Base-by-base conservation (phyloP, 2,888 invertebrate species). In the Octonoba sinensis region DNA sequence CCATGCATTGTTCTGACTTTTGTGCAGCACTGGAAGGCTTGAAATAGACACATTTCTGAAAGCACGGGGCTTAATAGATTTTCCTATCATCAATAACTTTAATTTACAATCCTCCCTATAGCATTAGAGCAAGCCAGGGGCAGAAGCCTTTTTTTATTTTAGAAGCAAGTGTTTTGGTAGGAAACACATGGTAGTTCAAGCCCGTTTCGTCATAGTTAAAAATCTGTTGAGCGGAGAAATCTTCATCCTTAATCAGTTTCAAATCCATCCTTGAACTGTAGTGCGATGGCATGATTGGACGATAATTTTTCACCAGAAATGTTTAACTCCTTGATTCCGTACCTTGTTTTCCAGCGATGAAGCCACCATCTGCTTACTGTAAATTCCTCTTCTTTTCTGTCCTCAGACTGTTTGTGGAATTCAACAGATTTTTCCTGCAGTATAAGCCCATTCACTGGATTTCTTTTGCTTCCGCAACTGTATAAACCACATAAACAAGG, bases 1-100 rank as follows among this genome's bases (percentile, higher is more conserved):
- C n/a, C n/a, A n/a, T n/a, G n/a, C n/a, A n/a, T n/a, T n/a, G n/a
- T n/a, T n/a, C n/a, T n/a, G n/a, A n/a, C 15, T 47, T 47, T 47
- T 47, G 47, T 47, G 15, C 47, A 47, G 47, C 15, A 47, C 47
- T 47, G 47, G 47, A 11, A 47, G 47, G 47, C 11, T 47, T 12
- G 15, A 15, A 47, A 47, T 47, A 47, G 47, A 47, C 11, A 15
- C 11, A 47, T 47, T 47, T 12, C 15, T 47, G 11, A 47, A n/a
- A n/a, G n/a, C n/a, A 11, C 47, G 47, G 11, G 47, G 47, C 47
- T 47, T 47, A 11, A 47, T 47, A 47, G 47, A 47, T 47, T 47
- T 47, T 47, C 47, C 47, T 47, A 47, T 47, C 47, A 47, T 47
- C 47, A 47, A 47, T 47, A 47, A 47, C 47, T 47, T 47, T 47